These are phyloP conservation scores for Eublepharis macularius DNA, from an alignment of 2,113 vertebrate genomes.

Conservation along the genomic window DNA sequence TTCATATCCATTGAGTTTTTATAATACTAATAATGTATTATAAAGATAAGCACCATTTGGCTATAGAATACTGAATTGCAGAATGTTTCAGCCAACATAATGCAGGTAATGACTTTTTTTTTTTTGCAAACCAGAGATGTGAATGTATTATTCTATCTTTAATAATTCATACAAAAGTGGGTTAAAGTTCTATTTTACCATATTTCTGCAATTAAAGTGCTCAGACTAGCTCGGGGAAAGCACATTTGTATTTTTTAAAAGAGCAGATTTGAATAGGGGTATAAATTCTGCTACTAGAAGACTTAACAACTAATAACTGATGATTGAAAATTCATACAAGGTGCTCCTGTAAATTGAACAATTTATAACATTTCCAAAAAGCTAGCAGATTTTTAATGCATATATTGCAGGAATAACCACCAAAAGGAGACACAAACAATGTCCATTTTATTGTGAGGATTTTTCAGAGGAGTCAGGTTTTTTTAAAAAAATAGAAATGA, in stretches of 20 bases:
- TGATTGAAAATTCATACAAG: not conserved
- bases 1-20: slow-evolving; percentile 8
- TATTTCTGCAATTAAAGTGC: slow-evolving; percentile 6
- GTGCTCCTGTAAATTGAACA: not conserved
- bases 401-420: not conserved
- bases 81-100: not conserved
- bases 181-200: not conserved
- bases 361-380: not conserved
- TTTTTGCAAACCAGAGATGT: not conserved
- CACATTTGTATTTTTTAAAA: slow-evolving; percentile 3
- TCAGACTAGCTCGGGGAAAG: not conserved
- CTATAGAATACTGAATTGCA: not conserved
- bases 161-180: not conserved
- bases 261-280: not conserved
- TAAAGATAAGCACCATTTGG: not conserved
- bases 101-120: not conserved
- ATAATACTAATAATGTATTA: not conserved
- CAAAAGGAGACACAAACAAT: not conserved
- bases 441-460: not conserved
- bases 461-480: not conserved
- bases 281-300: not conserved
- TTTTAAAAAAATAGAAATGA: not conserved
- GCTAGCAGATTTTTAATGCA: not conserved
- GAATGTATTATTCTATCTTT: not conserved
- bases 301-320: not conserved